Percentiles rank a stretch among this genome's conserved stretches.
Evolutionary conservation across 2,888 invertebrate genomes (phyloP).

Genomic region (Brachynemurus nebulosus): DNA sequence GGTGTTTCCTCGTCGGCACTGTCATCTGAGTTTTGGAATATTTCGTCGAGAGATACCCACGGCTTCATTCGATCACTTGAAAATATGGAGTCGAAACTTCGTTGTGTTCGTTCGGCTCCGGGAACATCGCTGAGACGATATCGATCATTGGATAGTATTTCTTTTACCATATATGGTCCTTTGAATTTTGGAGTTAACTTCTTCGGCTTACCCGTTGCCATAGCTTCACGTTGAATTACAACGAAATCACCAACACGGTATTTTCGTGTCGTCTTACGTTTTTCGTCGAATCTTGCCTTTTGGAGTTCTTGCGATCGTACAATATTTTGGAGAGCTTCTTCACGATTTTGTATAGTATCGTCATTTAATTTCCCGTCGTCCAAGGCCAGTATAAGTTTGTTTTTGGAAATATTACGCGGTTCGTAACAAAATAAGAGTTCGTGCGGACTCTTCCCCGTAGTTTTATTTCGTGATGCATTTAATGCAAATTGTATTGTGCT

Average conservation of each 20-base stretch:
- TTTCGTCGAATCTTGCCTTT: background rate
- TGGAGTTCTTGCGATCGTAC: too few relatives aligned
- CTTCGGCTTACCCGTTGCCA: background rate
- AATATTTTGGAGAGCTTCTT: background rate
- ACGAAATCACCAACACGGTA: background rate
- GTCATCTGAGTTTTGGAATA: too few relatives aligned
- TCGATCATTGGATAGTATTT: too few relatives aligned
- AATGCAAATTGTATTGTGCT: background rate
- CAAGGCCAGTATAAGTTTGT: background rate
- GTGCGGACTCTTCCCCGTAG: background rate
- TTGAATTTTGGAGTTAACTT: background rate
- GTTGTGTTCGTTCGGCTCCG: too few relatives aligned
- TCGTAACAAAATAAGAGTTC: background rate
- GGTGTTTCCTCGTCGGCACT: too few relatives aligned
- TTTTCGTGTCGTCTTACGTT: background rate
- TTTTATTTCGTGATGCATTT: background rate
- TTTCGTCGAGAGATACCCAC: too few relatives aligned
- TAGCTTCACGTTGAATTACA: background rate
- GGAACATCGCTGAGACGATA: too few relatives aligned
- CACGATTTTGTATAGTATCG: background rate
- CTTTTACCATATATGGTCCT: constrained; percentile 1
- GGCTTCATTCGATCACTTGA: too few relatives aligned
- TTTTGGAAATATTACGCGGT: background rate
- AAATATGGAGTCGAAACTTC: too few relatives aligned
- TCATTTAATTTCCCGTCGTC: background rate